Conservation (phyloP, 2,797 vertebrate genomes). For the Hydrocynus forskahlii region DNA sequence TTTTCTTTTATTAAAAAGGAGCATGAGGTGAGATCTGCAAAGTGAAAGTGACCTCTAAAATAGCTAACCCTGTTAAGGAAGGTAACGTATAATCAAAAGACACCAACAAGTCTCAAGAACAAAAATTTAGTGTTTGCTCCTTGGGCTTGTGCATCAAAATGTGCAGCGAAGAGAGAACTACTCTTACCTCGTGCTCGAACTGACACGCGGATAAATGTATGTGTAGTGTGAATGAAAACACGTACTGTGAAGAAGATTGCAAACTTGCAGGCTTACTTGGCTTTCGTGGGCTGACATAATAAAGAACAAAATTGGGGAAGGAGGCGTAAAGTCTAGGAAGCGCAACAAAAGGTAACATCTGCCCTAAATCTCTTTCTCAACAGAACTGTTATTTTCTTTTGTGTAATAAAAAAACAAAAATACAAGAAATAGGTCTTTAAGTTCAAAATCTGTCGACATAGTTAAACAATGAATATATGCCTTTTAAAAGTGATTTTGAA, state of each 20-base stretch:
- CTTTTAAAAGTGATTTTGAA: conserved; percentile 68
- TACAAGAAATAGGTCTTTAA: not conserved
- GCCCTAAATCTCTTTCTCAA: conserved; percentile 81
- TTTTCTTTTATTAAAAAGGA: conserved; percentile 70
- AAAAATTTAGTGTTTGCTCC: conserved; percentile 40
- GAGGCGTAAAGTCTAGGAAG: conserved; percentile 84
- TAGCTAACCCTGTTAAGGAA: conserved; percentile 71
- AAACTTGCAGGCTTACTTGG: conserved; percentile 84
- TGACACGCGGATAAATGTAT: conserved; percentile 66
- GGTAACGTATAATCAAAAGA: conserved; percentile 79
- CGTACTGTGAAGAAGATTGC: conserved; percentile 74
- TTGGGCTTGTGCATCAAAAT: conserved; percentile 75
- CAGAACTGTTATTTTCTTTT: conserved; percentile 69
- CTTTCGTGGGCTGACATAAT: conserved; percentile 81
- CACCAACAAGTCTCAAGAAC: conserved; percentile 69
- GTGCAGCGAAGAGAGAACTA: conserved; percentile 57
- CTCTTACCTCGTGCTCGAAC: conserved; percentile 8
- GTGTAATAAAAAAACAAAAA: conserved; percentile 56
- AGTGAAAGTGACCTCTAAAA: conserved; percentile 72
- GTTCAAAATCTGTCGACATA: conserved; percentile 71
- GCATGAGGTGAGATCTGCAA: conserved; percentile 71
- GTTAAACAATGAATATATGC: conserved; percentile 20
- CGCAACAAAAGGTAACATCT: conserved; percentile 84
- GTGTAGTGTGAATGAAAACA: conserved; percentile 57
- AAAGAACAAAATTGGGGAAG: conserved; percentile 84